Evolutionary conservation across 2,888 invertebrate genomes (phyloP).

Genomic region (Laspeyria flexula): DNA sequence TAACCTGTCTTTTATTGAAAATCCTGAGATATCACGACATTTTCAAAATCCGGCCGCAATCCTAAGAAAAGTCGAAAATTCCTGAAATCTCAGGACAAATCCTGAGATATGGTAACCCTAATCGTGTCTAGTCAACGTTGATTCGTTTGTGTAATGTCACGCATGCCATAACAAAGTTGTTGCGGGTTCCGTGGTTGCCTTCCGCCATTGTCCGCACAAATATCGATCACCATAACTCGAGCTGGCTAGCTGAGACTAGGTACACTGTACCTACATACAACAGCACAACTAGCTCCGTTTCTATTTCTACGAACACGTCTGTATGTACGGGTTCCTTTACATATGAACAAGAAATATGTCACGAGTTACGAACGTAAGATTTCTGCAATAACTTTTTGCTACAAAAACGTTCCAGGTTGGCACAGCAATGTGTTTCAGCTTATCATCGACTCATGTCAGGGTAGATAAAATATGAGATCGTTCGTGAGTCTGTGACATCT

Average conservation of each 20-base stretch:
- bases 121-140: too few species aligned
- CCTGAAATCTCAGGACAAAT: too few species aligned
- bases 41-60: too few species aligned
- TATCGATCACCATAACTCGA: not conserved
- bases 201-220: not conserved
- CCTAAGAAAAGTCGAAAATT: too few species aligned
- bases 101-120: too few species aligned
- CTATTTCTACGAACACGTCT: not conserved
- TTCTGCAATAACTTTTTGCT: constrained; percentile 9
- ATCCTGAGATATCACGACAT: too few species aligned
- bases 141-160: too few species aligned
- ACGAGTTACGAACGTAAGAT: constrained; percentile 2
- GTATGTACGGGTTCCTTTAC: constrained; percentile 1
- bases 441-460: constrained; percentile 1
- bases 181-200: too few species aligned
- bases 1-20: too few species aligned
- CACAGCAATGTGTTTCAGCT: constrained; percentile 2
- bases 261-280: too few species aligned
- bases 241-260: too few species aligned
- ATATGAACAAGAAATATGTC: constrained; percentile 1
- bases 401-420: constrained; percentile 8
- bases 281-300: not conserved
- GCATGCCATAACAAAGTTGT: too few species aligned
- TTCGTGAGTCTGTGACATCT: not conserved
- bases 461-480: constrained; percentile 2